Percentiles rank a stretch among this genome's conserved stretches.
These are phyloP conservation scores for Corythaeola cristata DNA, from an alignment of 2,113 vertebrate species.

Conservation along the genomic window DNA sequence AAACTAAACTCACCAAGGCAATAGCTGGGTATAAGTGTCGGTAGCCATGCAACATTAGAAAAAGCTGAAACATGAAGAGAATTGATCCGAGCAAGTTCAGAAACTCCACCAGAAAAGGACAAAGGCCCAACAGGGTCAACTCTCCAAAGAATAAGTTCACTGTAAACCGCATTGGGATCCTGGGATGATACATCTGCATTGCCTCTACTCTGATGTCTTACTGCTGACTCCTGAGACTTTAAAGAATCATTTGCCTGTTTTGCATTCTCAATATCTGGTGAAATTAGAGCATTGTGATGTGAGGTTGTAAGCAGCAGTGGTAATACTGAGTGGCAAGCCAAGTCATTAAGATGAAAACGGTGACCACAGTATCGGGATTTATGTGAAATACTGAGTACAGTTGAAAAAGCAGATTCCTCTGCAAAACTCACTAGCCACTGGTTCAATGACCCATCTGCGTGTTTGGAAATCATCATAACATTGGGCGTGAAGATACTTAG, in stretches of 20 bases:
- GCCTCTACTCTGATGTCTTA: constrained; percentile 65
- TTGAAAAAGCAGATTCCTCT: constrained; percentile 96
- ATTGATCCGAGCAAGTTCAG: constrained; percentile 96
- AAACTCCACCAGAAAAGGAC: constrained; percentile 95
- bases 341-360: constrained; percentile 96
- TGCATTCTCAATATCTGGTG: constrained; percentile 75
- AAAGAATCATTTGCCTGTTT: constrained; percentile 37
- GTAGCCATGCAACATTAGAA: constrained; percentile 96
- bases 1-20: constrained; percentile 87
- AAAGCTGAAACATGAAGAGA: constrained; percentile 96
- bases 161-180: constrained; percentile 91
- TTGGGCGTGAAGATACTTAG: constrained; percentile 97
- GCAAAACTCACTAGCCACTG: constrained; percentile 98
- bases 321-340: constrained; percentile 96
- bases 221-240: constrained; percentile 45
- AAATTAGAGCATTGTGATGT: constrained; percentile 91
- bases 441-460: constrained; percentile 94
- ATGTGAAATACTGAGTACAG: constrained; percentile 95
- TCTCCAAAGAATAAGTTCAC: constrained; percentile 97
- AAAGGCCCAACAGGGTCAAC: constrained; percentile 97
- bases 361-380: constrained; percentile 97
- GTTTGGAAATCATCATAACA: constrained; percentile 98
- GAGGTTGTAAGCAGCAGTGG: constrained; percentile 96
- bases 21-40: constrained; percentile 93
- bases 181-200: constrained; percentile 76